Conservation (phyloP, 2,797 vertebrate genomes). For the Luscinia megarhynchos region DNA sequence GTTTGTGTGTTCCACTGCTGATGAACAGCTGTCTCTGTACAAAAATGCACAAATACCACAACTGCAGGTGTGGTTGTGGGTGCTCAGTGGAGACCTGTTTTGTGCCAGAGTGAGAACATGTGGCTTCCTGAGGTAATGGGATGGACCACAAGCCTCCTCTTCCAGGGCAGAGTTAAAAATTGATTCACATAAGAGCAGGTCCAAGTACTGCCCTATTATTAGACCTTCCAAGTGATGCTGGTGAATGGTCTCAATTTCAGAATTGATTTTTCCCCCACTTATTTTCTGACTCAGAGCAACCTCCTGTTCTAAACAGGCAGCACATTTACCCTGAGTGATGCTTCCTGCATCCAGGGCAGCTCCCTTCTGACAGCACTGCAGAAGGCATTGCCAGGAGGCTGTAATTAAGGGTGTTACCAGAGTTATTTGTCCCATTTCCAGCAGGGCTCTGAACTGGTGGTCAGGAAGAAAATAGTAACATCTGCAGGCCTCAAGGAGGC, state of each 20-base stretch:
- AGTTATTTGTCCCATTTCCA: not conserved
- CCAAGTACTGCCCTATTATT: not conserved
- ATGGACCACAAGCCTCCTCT: not conserved
- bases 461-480: not conserved
- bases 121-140: not conserved
- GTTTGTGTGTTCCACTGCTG: not conserved
- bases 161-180: not conserved
- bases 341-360: not conserved
- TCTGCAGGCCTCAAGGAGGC: not conserved
- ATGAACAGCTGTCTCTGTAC: not conserved
- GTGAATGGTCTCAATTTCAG: not conserved
- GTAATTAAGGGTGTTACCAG: not conserved
- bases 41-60: not conserved
- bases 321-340: not conserved
- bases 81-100: not conserved
- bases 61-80: not conserved
- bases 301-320: not conserved
- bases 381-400: not conserved
- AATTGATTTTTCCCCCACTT: not conserved
- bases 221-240: not conserved
- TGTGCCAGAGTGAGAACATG: not conserved
- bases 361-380: not conserved
- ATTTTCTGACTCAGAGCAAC: not conserved
- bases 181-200: not conserved
- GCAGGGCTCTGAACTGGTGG: not conserved